A percentile compares a stretch with the other conserved stretches of the same genome.
Conservation (phyloP, 2,797 vertebrate species). For the Benthosema pterotum region DNA sequence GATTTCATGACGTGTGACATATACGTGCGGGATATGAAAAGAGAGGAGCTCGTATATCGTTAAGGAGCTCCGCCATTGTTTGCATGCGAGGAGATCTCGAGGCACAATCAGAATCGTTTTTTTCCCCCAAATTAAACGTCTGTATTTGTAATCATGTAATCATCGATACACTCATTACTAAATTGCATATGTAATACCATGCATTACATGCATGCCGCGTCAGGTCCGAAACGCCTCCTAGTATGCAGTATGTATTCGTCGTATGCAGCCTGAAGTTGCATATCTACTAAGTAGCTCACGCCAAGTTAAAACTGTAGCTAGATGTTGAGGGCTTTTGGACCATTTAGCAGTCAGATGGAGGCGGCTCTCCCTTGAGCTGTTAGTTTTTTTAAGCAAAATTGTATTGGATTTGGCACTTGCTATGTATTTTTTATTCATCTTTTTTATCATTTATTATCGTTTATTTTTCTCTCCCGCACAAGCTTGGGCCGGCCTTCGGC, state of each 20-base stretch:
- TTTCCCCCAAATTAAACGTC: slow-evolving; percentile 82
- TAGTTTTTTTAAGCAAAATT: slow-evolving; percentile 38
- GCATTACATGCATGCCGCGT: slow-evolving; percentile 76
- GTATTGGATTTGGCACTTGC: slow-evolving; percentile 37
- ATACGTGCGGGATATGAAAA: too few species aligned
- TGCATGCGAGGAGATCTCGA: slow-evolving; percentile 74
- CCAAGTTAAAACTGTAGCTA: slow-evolving; percentile 18
- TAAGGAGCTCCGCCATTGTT: slow-evolving; percentile 67
- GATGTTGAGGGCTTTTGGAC: slow-evolving; percentile 22
- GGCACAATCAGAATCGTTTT: slow-evolving; percentile 69
- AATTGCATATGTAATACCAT: slow-evolving; percentile 74
- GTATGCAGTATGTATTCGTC: slow-evolving; percentile 65
- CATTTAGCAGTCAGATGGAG: slow-evolving; percentile 38
- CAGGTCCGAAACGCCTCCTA: slow-evolving; percentile 53
- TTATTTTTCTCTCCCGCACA: slow-evolving; percentile 7
- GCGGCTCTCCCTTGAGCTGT: slow-evolving; percentile 35
- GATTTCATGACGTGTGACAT: slow-evolving; percentile 50
- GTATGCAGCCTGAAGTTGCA: slow-evolving; percentile 30
- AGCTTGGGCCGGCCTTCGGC: slow-evolving; percentile 17
- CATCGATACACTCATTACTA: slow-evolving; percentile 70
- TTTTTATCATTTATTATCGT: slow-evolving; percentile 33
- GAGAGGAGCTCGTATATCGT: slow-evolving; percentile 51
- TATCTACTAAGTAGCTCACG: slow-evolving; percentile 29
- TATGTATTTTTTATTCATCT: slow-evolving; percentile 35
- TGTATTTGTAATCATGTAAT: slow-evolving; percentile 80